Conservation (phyloP, 1,140 invertebrate species). For the Micrasema longulum region DNA sequence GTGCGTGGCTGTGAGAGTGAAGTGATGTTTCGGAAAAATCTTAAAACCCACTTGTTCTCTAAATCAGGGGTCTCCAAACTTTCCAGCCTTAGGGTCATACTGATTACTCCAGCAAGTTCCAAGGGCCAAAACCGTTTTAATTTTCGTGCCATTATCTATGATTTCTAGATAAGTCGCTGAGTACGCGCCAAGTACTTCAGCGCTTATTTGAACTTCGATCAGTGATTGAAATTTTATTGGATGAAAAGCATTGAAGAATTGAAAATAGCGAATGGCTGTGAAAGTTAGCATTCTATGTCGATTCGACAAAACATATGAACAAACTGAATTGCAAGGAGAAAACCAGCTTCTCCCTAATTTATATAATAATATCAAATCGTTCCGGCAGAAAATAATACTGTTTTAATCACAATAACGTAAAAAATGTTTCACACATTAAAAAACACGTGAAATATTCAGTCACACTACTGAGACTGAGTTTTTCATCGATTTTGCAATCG, state of each 20-base stretch:
- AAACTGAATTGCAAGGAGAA: constrained; percentile 54
- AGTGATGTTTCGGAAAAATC: too few species aligned
- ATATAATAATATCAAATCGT: constrained; percentile 50
- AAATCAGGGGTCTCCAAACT: constrained; percentile 13
- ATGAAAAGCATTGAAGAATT: constrained; percentile 54
- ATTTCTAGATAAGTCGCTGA: neutral
- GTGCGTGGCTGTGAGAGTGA: too few species aligned
- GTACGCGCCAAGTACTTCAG: neutral
- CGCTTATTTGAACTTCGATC: neutral
- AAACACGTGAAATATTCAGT: too few species aligned
- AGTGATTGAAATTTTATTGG: too few species aligned
- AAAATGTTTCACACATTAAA: too few species aligned
- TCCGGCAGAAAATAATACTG: constrained; percentile 47
- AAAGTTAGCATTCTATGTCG: constrained; percentile 55
- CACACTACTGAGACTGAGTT: too few species aligned
- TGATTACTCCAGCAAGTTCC: neutral
- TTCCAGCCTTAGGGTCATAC: constrained; percentile 15
- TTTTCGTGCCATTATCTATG: constrained; percentile 2
- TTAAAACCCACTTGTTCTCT: too few species aligned
- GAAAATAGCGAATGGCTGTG: constrained; percentile 53
- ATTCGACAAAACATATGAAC: constrained; percentile 54
- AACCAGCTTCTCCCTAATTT: constrained; percentile 49
- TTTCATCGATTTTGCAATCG: too few species aligned
- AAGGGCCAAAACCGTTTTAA: neutral
- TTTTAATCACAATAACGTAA: too few species aligned